phyloP scores from a whole-genome alignment of 2,113 vertebrate genomes.

The Spermophilus dauricus region DNA sequence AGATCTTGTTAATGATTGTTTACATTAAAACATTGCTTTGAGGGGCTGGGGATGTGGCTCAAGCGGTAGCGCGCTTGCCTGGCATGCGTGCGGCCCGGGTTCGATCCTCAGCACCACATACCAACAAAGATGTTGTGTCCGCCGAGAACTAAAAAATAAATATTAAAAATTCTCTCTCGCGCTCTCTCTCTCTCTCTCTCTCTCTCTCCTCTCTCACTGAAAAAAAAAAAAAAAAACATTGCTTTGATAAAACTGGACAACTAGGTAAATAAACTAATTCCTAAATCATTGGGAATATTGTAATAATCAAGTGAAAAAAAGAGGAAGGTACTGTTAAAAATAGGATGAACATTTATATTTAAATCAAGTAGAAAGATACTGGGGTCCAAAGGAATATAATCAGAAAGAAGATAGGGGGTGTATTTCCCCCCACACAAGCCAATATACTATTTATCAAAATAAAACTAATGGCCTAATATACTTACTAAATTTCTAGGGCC shows the following conservation, averaged over 20 bases:
- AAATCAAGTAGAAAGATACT: background rate
- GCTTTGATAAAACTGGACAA: slow-evolving; percentile 30
- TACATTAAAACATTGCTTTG: background rate
- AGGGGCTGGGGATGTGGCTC: too few relatives aligned
- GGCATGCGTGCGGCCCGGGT: too few relatives aligned
- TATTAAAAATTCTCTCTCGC: too few relatives aligned
- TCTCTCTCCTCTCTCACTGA: too few relatives aligned
- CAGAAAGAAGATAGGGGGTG: background rate
- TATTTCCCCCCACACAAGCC: background rate
- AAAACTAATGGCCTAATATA: slow-evolving; percentile 13
- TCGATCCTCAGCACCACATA: too few relatives aligned
- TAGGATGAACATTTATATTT: background rate
- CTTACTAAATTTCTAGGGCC: slow-evolving; percentile 21
- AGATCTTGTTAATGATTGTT: slow-evolving; percentile 26
- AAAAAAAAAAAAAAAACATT: too few relatives aligned
- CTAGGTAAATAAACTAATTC: background rate
- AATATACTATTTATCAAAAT: slow-evolving; percentile 40
- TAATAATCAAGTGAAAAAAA: slow-evolving; percentile 12
- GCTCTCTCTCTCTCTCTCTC: too few relatives aligned
- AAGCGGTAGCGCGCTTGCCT: too few relatives aligned
- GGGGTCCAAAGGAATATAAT: background rate
- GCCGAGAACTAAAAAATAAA: too few relatives aligned
- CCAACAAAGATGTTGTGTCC: too few relatives aligned
- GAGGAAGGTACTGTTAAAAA: background rate
- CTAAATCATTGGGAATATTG: slow-evolving; percentile 26